Conservation (phyloP, 2,113 vertebrate species). For the Eidolon helvum region DNA sequence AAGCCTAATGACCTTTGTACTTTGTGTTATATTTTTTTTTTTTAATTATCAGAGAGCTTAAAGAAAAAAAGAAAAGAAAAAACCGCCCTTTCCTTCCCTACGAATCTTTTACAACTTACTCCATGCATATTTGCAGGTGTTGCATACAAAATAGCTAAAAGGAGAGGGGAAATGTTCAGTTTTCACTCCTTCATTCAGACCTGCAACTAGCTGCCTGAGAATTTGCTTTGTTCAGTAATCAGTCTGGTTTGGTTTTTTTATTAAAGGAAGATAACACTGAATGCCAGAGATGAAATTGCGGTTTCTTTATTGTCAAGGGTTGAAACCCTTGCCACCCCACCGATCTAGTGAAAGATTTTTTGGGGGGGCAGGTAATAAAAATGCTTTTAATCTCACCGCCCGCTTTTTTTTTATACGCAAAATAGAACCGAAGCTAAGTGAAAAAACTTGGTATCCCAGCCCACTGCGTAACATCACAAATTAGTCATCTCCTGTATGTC, state of each 20-base stretch:
- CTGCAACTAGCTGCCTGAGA: constrained; percentile 33
- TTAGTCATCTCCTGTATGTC: constrained; percentile 34
- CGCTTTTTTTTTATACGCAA: neutral
- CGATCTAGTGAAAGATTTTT: constrained; percentile 30
- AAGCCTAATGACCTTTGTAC: neutral
- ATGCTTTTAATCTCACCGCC: constrained; percentile 30
- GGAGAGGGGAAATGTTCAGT: neutral
- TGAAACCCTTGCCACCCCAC: constrained; percentile 57
- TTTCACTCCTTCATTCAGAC: constrained; percentile 52
- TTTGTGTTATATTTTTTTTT: neutral
- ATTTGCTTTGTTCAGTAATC: constrained; percentile 79
- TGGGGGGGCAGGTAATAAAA: constrained; percentile 50
- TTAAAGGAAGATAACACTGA: constrained; percentile 73
- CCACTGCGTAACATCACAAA: constrained; percentile 57
- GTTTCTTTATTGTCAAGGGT: constrained; percentile 65
- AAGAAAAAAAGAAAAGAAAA: neutral
- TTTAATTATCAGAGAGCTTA: neutral
- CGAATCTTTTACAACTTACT: neutral
- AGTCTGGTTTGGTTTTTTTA: constrained; percentile 73
- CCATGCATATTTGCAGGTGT: constrained; percentile 23
- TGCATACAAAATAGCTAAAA: neutral
- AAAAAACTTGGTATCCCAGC: constrained; percentile 42
- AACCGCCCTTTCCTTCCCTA: neutral
- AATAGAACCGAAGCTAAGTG: neutral
- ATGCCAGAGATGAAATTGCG: constrained; percentile 74